Conservation (phyloP, 2,113 vertebrate genomes). For the Neoarius graeffei region DNA sequence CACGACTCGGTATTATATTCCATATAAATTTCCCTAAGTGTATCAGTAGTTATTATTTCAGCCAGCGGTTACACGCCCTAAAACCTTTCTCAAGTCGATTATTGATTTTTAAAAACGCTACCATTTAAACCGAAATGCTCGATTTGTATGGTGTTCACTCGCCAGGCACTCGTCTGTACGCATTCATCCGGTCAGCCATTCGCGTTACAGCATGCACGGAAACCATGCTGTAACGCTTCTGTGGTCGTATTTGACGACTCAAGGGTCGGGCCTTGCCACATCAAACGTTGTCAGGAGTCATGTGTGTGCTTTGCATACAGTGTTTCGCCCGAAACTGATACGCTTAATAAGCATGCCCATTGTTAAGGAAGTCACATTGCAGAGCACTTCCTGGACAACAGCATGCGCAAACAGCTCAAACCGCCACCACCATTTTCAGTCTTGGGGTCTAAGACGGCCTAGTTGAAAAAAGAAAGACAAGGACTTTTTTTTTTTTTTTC, state of each 20-base stretch:
- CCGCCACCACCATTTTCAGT: neutral
- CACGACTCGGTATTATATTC: neutral
- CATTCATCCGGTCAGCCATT: neutral
- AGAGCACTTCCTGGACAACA: conserved; percentile 16
- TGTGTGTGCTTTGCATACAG: neutral
- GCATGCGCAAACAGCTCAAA: conserved; percentile 2
- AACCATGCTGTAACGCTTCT: too few species aligned
- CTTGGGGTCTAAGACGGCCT: neutral
- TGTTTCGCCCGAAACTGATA: neutral
- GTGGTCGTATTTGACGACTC: neutral
- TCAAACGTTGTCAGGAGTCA: neutral
- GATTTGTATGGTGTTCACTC: too few species aligned
- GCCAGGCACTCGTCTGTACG: too few species aligned
- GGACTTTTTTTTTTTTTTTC: neutral
- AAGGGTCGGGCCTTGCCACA: neutral
- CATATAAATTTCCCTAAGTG: too few species aligned
- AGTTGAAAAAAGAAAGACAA: too few species aligned
- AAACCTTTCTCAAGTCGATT: too few species aligned
- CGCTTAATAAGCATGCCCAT: neutral
- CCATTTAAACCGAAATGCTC: neutral
- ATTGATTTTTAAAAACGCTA: too few species aligned
- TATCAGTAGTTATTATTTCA: too few species aligned
- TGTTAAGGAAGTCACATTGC: conserved; percentile 32
- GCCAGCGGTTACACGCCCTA: too few species aligned
- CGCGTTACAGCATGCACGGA: neutral